Base-by-base conservation (phyloP, 2,797 vertebrate genomes). In the Argentina silus region DNA sequence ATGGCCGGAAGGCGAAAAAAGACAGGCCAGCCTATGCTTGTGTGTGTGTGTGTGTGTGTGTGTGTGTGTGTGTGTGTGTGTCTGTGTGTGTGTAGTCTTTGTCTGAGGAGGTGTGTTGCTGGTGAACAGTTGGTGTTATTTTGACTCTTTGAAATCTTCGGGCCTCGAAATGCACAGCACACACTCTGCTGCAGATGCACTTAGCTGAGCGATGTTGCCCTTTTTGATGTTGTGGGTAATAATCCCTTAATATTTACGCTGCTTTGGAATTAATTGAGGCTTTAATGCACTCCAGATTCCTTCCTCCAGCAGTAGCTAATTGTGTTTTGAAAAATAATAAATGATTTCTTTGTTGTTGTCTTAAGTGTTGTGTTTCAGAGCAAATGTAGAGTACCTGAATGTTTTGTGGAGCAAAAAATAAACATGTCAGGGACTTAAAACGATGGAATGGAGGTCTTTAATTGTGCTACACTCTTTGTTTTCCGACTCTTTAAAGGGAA, bases 261-360 rank as follows among this genome's bases (percentile, higher is more conserved):
- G 85, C 73, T 89, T 87, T 85, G 87, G 88, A 91, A 88, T 90
- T 91, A 93, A 93, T 93, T 90, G 90, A 91, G 90, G 88, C 89
- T 92, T 93, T 94, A 92, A 94, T 93, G 89, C 89, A 87, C 90
- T 89, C 85, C 85, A 84, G 44, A 89, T 90, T 92, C 87, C 86
- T 87, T 90, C 87, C 88, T 85, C 85, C 78, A 81, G 81, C 86
- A 62, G 80, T 84, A 89, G 86, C 90, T 92, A 92, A 92, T 93
- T 93, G 83, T 91, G 87, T 90, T 83, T 67, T 88, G 75, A 88
- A 86, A 89, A 85, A 89, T 84, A 81, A 90, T 88, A 79, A 86
- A 90, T 87, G 82, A 80, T 21, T 80, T 57, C 57, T 71, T 67
- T 72, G 68, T 86, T 82, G 80, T 76, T 83, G 73, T 76, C 72